Evolutionary conservation across 2,113 vertebrate genomes (phyloP).

Genomic region (Excalfactoria chinensis): DNA sequence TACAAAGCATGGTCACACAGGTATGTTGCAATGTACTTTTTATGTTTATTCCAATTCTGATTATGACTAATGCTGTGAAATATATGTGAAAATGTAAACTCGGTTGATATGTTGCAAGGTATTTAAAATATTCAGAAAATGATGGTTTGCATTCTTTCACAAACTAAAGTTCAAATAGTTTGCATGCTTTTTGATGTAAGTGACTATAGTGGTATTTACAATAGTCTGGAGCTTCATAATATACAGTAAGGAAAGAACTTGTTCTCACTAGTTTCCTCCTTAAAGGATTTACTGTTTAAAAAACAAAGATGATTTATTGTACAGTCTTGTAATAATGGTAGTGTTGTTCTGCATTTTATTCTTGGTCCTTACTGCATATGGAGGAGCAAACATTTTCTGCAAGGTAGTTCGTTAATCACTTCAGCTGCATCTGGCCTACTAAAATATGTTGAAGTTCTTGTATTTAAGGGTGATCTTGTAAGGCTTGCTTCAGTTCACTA

Average conservation of each 20-base stretch:
- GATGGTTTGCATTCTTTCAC: background rate
- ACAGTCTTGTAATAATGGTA: background rate
- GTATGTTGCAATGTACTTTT: constrained; percentile 80
- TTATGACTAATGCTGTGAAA: constrained; percentile 22
- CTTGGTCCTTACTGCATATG: background rate
- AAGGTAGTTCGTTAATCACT: background rate
- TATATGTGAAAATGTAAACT: background rate
- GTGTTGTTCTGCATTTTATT: constrained; percentile 1
- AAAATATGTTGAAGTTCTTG: background rate
- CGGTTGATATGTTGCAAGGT: accelerated
- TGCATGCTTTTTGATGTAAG: background rate
- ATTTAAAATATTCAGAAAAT: background rate
- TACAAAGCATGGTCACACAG: constrained; percentile 86
- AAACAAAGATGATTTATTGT: background rate
- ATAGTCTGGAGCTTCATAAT: constrained; percentile 2
- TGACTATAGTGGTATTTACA: background rate
- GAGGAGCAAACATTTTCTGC: background rate
- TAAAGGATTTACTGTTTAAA: constrained; percentile 6
- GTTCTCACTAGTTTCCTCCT: background rate
- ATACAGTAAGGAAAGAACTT: background rate
- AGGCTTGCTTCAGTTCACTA: background rate
- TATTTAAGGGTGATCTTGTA: background rate
- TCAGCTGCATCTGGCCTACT: background rate
- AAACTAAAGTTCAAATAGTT: background rate
- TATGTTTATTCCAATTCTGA: constrained; percentile 30